phyloP scores from a whole-genome alignment of 2,113 vertebrate genomes.

The Polypterus senegalus region DNA sequence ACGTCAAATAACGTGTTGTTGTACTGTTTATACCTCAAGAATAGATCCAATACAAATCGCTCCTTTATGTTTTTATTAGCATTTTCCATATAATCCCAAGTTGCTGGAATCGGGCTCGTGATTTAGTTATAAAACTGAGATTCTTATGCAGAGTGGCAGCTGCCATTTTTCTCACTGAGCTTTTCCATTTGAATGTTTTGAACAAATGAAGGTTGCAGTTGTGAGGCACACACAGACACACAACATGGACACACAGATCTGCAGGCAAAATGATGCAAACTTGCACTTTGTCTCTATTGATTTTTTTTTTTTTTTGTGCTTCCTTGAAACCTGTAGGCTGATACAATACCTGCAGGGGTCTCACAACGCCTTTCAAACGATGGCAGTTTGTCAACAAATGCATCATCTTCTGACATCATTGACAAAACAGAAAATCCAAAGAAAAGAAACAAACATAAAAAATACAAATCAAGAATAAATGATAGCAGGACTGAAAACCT shows the following conservation, averaged over 20 bases:
- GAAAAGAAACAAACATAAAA: conserved; percentile 45
- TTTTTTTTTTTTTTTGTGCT: neutral
- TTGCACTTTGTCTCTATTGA: conserved; percentile 26
- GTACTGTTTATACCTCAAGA: too few species aligned
- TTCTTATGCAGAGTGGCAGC: conserved; percentile 43
- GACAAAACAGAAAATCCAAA: conserved; percentile 48
- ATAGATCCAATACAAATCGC: too few species aligned
- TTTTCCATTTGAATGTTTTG: conserved; percentile 4
- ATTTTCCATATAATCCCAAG: neutral
- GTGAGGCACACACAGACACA: conserved; percentile 11
- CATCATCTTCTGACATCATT: conserved; percentile 71
- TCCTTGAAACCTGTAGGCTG: conserved; percentile 19
- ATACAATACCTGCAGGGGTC: conserved; percentile 70
- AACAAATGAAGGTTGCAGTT: conserved; percentile 12
- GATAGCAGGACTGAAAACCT: conserved; percentile 22
- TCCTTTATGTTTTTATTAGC: neutral
- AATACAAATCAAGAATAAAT: conserved; percentile 43
- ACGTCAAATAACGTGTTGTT: too few species aligned
- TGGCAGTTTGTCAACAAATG: conserved; percentile 79
- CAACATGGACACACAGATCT: conserved; percentile 27
- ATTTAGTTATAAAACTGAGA: conserved; percentile 18
- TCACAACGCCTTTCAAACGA: conserved; percentile 74
- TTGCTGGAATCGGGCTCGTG: neutral
- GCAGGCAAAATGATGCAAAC: conserved; percentile 30
- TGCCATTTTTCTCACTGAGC: conserved; percentile 5